These are phyloP conservation scores for Proteles cristata DNA, from an alignment of 2,113 vertebrate species.

Conservation along the genomic window DNA sequence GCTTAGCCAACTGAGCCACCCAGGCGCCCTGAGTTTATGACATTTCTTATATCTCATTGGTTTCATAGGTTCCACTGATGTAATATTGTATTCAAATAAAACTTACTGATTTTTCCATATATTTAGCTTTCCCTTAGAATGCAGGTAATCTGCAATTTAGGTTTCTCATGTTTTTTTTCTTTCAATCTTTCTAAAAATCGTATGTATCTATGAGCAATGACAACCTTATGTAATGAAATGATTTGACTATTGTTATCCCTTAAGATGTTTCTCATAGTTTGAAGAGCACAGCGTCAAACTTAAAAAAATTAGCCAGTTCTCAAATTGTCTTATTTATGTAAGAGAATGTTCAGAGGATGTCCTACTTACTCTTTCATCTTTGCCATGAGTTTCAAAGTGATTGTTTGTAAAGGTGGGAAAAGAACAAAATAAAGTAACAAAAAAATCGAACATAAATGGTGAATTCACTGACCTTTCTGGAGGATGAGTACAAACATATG, in stretches of 20 bases:
- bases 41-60: neutral
- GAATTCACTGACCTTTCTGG: neutral
- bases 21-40: neutral
- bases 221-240: slow-evolving; percentile 79
- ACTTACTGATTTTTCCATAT: neutral
- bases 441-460: neutral
- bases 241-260: slow-evolving; percentile 80
- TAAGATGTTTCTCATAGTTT: slow-evolving; percentile 78
- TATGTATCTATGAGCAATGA: slow-evolving; percentile 62
- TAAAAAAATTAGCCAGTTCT: slow-evolving; percentile 78
- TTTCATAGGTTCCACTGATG: neutral
- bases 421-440: neutral
- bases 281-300: slow-evolving; percentile 71
- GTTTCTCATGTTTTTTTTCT: slow-evolving; percentile 72
- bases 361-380: slow-evolving; percentile 67
- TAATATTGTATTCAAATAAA: neutral
- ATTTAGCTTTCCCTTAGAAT: neutral
- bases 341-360: slow-evolving; percentile 79
- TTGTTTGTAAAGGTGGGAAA: neutral
- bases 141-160: slow-evolving; percentile 37
- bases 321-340: slow-evolving; percentile 77
- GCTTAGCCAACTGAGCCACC: too few species aligned
- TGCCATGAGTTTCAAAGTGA: neutral
- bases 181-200: slow-evolving; percentile 67
- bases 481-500: neutral